Conservation (phyloP, 23 tunicate species). For the Botrylloides violaceus region DNA sequence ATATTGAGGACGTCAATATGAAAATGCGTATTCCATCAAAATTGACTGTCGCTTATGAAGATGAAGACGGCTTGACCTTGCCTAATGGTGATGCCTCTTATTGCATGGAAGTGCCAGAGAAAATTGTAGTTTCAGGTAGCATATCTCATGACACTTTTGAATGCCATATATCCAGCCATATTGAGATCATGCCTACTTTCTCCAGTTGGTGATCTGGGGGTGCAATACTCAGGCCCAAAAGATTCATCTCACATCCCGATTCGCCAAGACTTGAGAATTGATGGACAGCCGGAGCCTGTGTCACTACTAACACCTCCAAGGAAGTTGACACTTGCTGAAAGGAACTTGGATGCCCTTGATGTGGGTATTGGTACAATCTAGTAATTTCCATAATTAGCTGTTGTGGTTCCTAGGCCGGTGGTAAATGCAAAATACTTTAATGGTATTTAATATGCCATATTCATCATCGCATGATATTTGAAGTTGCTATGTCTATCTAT, state of each 20-base stretch:
- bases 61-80: not conserved
- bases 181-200: not conserved
- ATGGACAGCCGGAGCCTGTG: conserved; percentile 1
- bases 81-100: conserved; percentile 21
- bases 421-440: too few relatives aligned
- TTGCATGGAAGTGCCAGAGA: conserved; percentile 73
- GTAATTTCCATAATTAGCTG: too few relatives aligned
- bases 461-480: too few relatives aligned
- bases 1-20: conserved; percentile 54
- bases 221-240: conserved; percentile 20
- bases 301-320: conserved; percentile 72
- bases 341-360: conserved; percentile 43
- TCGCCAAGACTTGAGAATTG: not conserved
- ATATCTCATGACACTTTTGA: not conserved
- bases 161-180: not conserved
- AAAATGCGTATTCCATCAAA: conserved; percentile 73
- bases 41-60: conserved; percentile 36
- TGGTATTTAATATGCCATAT: too few relatives aligned
- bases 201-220: conserved; percentile 67
- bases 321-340: conserved; percentile 51
- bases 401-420: too few relatives aligned
- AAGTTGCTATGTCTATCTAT: too few relatives aligned
- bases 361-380: too few relatives aligned
- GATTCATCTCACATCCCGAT: not conserved
- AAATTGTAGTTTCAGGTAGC: conserved; percentile 78